A percentile compares a stretch with the other conserved stretches of the same genome.
Conservation (phyloP, 2,113 vertebrate genomes). For the Ammodramus savannarum region DNA sequence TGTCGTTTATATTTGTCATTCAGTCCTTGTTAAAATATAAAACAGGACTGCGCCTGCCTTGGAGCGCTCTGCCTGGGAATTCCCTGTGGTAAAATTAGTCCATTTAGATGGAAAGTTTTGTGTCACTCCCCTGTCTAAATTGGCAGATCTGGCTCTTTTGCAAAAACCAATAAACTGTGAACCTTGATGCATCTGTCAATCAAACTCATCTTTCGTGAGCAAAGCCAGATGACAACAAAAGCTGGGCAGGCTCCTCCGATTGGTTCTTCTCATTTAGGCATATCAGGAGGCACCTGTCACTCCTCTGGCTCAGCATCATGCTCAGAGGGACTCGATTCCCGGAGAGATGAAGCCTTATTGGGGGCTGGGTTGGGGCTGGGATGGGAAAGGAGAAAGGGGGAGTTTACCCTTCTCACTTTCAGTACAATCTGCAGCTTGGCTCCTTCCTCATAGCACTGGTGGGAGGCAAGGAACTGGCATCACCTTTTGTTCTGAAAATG, state of each 20-base stretch:
- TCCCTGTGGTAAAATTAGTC: slow-evolving; percentile 92
- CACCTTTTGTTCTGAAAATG: not conserved
- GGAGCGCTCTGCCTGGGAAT: slow-evolving; percentile 82
- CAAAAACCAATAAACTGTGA: slow-evolving; percentile 94
- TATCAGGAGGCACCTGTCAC: slow-evolving; percentile 90
- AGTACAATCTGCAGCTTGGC: not conserved
- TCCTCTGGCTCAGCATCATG: slow-evolving; percentile 70
- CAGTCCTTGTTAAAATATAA: slow-evolving; percentile 89
- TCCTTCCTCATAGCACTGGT: not conserved
- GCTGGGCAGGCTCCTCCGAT: slow-evolving; percentile 73
- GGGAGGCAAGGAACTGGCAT: not conserved
- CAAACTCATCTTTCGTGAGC: slow-evolving; percentile 83
- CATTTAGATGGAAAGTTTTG: slow-evolving; percentile 95
- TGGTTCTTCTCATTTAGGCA: slow-evolving; percentile 86
- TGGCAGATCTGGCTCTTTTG: slow-evolving; percentile 91
- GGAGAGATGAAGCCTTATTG: slow-evolving; percentile 62
- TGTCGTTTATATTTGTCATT: slow-evolving; percentile 92
- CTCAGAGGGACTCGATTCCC: slow-evolving; percentile 63
- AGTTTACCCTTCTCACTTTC: slow-evolving; percentile 39
- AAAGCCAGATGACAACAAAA: slow-evolving; percentile 88
- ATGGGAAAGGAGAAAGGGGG: slow-evolving; percentile 12
- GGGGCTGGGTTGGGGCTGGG: not conserved
- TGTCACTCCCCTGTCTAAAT: slow-evolving; percentile 93
- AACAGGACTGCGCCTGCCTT: slow-evolving; percentile 77
- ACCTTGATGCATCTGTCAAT: slow-evolving; percentile 90